A percentile compares a stretch with the other conserved stretches of the same genome.
phyloP scores from a whole-genome alignment of 2,888 invertebrate species.

The Eupsilia transversa region DNA sequence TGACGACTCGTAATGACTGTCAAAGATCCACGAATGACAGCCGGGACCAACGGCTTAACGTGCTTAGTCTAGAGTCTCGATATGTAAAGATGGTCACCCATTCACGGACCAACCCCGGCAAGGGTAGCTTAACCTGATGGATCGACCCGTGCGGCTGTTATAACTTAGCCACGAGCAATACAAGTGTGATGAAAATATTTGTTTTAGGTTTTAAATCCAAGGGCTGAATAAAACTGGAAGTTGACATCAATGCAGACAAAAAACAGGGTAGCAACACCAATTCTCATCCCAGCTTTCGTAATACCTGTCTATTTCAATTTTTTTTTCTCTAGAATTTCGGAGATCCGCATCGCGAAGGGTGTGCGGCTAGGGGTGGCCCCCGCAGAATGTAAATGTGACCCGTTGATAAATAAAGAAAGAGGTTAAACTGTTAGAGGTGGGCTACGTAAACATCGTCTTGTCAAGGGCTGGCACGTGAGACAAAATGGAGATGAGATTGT shows the following conservation, averaged over 20 bases:
- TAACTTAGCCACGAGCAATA: too few species aligned
- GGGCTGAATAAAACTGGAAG: background rate
- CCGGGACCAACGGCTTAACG: too few species aligned
- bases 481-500: background rate
- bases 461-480: conserved; percentile 68
- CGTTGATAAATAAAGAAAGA: conserved; percentile 86
- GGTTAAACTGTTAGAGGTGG: conserved; percentile 82
- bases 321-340: conserved; percentile 41
- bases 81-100: too few species aligned
- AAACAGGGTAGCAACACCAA: conserved; percentile 21
- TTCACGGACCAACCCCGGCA: too few species aligned
- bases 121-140: too few species aligned
- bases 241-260: background rate
- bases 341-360: conserved; percentile 46
- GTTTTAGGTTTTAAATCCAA: too few species aligned
- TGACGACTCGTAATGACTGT: too few species aligned
- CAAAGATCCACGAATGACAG: too few species aligned
- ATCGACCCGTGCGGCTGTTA: too few species aligned
- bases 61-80: too few species aligned
- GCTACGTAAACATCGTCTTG: conserved; percentile 75
- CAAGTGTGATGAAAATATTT: too few species aligned
- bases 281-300: conserved; percentile 19
- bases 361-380: conserved; percentile 54
- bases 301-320: conserved; percentile 51
- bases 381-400: conserved; percentile 78